Base-by-base conservation (phyloP, 2,113 vertebrate genomes). In the Damaliscus lunatus region DNA sequence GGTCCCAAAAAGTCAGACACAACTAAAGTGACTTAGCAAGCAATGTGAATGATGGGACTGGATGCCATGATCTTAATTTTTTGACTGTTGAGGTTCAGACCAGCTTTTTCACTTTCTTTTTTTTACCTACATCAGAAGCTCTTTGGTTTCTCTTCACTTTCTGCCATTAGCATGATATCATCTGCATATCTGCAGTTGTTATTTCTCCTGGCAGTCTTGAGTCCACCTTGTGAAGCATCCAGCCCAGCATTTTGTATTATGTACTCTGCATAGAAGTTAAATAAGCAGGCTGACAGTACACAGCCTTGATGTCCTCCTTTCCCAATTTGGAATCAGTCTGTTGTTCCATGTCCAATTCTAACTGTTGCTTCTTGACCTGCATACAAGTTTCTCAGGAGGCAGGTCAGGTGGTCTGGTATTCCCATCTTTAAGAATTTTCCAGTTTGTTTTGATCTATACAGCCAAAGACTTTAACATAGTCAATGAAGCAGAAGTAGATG, bases 281-380 rank as follows among this genome's bases (percentile, higher is more conserved):
- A 74, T 74, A 74, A 43, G 71, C 36, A 43, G 21, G 71, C n/a
- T 43, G 23, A 74, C 36, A 43, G 36, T 74, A 43, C 3, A 25
- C 6, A 43, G 11, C 71, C 71, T 74, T 25, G 71, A 74, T 25
- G 11, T 74, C 25, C 36, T 74, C 71, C 21, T 74, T 74, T 25
- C 71, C 71, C 71, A 6, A 25, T 25, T 43, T 43, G 19, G 71
- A 74, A 74, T 25, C 36, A 25, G 21, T 74, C 21, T 0, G 0
- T 43, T 74, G 21, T 74, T 40, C 71, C 71, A 43, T 74, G 36
- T 74, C 36, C 11, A 3, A 0, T 74, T 74, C 71, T 25, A 74
- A 25, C 36, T 25, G 17, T 36, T 43, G 36, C 71, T 74, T 74
- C 71, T 74, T 74, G 71, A 74, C 21, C 71, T 40, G 11, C 71